These are phyloP conservation scores for Ceratothoa steindachneri DNA, from an alignment of 2,888 invertebrate species.

Conservation along the genomic window DNA sequence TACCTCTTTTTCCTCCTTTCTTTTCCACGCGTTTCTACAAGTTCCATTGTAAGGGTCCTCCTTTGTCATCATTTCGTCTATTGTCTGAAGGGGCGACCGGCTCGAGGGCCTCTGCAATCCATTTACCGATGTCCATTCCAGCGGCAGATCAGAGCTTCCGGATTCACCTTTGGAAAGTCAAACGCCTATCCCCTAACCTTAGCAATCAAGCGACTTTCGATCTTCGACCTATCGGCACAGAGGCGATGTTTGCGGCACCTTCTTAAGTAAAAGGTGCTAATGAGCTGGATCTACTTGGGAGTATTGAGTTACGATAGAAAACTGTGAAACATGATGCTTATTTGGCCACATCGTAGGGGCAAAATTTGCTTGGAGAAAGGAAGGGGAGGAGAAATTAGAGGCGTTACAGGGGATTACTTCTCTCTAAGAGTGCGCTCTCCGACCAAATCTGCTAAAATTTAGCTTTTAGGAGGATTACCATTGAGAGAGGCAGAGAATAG, in stretches of 20 bases:
- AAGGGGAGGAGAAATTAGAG: neutral
- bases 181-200: neutral
- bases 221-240: neutral
- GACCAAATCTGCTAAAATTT: conserved; percentile 1
- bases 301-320: conserved; percentile 8
- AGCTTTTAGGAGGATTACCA: conserved; percentile 4
- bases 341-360: neutral
- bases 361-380: neutral
- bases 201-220: neutral
- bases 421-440: neutral
- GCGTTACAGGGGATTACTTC: neutral
- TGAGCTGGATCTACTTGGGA: conserved; percentile 5
- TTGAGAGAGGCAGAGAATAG: neutral
- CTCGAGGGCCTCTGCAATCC: neutral
- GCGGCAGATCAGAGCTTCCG: neutral
- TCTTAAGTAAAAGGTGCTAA: neutral
- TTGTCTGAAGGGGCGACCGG: neutral
- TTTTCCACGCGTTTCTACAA: too few species aligned
- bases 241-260: neutral
- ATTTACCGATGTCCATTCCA: conserved; percentile 1
- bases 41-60: neutral
- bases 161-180: neutral
- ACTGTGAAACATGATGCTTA: neutral
- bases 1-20: too few species aligned
- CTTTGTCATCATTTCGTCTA: neutral